phyloP scores from a whole-genome alignment of 1,140 invertebrate species.

The Heliothis virescens region DNA sequence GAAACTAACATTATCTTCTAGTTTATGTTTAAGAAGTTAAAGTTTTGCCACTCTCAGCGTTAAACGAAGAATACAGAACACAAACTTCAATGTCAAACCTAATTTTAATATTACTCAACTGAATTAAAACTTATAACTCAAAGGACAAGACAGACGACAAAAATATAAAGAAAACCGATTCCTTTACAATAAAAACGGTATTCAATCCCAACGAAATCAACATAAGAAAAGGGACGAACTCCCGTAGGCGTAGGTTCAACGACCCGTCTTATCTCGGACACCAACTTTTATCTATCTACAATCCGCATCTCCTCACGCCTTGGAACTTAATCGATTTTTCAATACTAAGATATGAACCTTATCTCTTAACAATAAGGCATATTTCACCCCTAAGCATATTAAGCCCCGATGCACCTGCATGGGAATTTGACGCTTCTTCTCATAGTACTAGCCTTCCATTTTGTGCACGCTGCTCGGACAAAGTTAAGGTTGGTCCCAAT shows the following conservation, averaged over 20 bases:
- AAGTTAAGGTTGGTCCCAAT: constrained; percentile 38
- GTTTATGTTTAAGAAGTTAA: too few species aligned
- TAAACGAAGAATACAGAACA: too few species aligned
- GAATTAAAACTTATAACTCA: constrained; percentile 11
- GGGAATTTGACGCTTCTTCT: constrained; percentile 51
- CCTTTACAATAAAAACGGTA: constrained; percentile 44
- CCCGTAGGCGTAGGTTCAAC: constrained; percentile 62
- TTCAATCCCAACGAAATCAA: constrained; percentile 62
- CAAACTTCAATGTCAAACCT: too few species aligned
- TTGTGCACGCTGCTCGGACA: constrained; percentile 17
- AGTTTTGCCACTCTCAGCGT: too few species aligned
- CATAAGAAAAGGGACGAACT: constrained; percentile 61
- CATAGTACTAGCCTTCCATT: constrained; percentile 46
- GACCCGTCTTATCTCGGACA: constrained; percentile 72
- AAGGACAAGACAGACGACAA: constrained; percentile 24
- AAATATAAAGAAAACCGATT: constrained; percentile 31
- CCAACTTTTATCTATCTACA: constrained; percentile 65
- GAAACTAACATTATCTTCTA: too few species aligned
- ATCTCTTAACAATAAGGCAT: constrained; percentile 55
- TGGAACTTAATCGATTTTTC: constrained; percentile 61
- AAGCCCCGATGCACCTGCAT: not conserved
- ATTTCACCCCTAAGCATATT: constrained; percentile 35
- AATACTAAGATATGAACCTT: constrained; percentile 57
- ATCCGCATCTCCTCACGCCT: constrained; percentile 55
- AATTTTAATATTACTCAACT: too few species aligned